Base-by-base conservation (phyloP, 2,113 vertebrate genomes). In the Calcarius ornatus region DNA sequence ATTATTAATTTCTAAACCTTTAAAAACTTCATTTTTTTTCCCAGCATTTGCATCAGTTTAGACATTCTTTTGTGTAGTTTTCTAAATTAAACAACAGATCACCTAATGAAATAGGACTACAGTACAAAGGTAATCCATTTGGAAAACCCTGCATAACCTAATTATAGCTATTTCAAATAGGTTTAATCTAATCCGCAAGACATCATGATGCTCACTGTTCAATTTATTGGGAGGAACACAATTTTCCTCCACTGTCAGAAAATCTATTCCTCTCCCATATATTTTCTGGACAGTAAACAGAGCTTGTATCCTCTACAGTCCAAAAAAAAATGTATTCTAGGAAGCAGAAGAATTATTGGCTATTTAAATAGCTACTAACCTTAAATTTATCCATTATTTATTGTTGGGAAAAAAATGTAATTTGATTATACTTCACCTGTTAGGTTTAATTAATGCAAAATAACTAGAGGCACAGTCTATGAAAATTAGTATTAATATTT, bases 241-340 rank as follows among this genome's bases (percentile, higher is more conserved):
- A 87, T 90, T 94, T 91, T 73, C 25, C 45, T 72, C 30, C 35
- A 85, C 57, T 31, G 23, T 38, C 75, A 79, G 73, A 91, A 96
- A 95, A 91, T 84, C 78, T 65, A 63, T 92, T 87, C 63, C 68
- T 72, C 50, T 18, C 28, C 45, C 45, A 54, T 64, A 2, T 24
- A 81, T 94, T 72, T 95, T 76, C 86, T 65, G 42, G 70, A 91
- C 35, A 91, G 38, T 65, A 79, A 92, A 87, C 57, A 91, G 50
- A 93, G 12, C 22, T 47, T 64, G 51, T 33, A 72, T 53, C 40
- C 54, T n/a, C 54, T 61, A 69, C n/a, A 90, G 28, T 53, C 5
- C 2, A 63, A 85, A 96, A 85, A 94, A 81, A 56, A 84, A n/a
- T 4, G 6, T 40, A 47, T 63, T 90, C 38, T 38, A 92, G 25